Evolutionary conservation across 2,113 vertebrate species (phyloP).

Genomic region (Dromaius novaehollandiae): DNA sequence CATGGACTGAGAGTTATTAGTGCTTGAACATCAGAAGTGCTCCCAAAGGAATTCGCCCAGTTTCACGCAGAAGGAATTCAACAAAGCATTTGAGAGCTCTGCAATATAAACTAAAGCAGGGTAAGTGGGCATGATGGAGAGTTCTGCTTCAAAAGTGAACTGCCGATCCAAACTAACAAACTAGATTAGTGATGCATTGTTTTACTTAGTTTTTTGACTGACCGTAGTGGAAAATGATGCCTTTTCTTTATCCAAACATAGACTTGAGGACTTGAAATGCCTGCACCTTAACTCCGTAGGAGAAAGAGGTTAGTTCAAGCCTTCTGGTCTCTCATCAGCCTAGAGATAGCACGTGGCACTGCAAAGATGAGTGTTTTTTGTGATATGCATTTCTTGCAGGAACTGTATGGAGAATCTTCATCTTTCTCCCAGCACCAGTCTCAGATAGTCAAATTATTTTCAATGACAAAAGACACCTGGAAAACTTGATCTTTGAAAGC

Average conservation of each 20-base stretch:
- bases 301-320: background rate
- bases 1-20: accelerated
- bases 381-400: background rate
- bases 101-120: background rate
- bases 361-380: accelerated
- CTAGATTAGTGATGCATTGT: background rate
- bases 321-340: background rate
- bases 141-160: background rate
- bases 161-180: background rate
- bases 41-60: background rate
- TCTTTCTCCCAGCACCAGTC: background rate
- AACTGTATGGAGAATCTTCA: background rate
- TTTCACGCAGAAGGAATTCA: background rate
- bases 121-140: background rate
- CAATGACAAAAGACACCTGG: background rate
- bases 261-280: background rate
- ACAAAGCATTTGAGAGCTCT: background rate
- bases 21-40: background rate
- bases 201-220: background rate
- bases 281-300: background rate
- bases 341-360: background rate
- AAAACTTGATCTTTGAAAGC: background rate
- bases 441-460: background rate
- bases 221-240: background rate
- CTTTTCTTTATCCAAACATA: background rate